Percentiles rank a stretch among this genome's conserved stretches.
Conservation (phyloP, 2,888 invertebrate genomes). For the Aquatica leii region DNA sequence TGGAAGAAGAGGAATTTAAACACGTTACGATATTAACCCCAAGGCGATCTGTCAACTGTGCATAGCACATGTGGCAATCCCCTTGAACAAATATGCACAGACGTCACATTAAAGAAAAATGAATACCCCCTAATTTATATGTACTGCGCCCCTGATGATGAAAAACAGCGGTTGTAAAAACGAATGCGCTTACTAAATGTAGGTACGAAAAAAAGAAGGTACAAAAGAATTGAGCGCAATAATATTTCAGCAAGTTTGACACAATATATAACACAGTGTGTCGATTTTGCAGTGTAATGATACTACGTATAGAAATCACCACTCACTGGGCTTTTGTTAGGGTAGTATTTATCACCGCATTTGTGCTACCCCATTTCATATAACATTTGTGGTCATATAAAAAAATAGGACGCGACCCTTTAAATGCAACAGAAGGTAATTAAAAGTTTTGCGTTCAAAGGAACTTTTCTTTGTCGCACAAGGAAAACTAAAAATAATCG, state of each 20-base stretch:
- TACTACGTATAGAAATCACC: constrained; percentile 51
- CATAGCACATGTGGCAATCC: constrained; percentile 38
- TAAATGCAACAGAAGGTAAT: constrained; percentile 16
- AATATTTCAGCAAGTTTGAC: constrained; percentile 50
- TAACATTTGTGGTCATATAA: constrained; percentile 12
- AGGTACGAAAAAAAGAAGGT: constrained; percentile 22
- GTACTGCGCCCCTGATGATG: constrained; percentile 37
- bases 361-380: constrained; percentile 56
- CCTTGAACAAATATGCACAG: constrained; percentile 43
- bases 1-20: constrained; percentile 9
- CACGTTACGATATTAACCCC: constrained; percentile 22
- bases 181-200: constrained; percentile 7
- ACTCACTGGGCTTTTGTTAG: constrained; percentile 51
- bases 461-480: too few relatives aligned
- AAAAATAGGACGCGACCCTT: constrained; percentile 15
- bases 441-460: background rate
- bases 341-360: constrained; percentile 56
- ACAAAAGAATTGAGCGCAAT: constrained; percentile 36
- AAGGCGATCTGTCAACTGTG: constrained; percentile 39
- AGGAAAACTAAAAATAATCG: too few relatives aligned
- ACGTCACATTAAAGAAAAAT: constrained; percentile 42
- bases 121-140: constrained; percentile 46
- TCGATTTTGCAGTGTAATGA: constrained; percentile 55
- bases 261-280: constrained; percentile 51
- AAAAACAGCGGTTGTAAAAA: constrained; percentile 23